Base-by-base conservation (phyloP, 2,113 vertebrate genomes). In the Pterophyllum scalare region DNA sequence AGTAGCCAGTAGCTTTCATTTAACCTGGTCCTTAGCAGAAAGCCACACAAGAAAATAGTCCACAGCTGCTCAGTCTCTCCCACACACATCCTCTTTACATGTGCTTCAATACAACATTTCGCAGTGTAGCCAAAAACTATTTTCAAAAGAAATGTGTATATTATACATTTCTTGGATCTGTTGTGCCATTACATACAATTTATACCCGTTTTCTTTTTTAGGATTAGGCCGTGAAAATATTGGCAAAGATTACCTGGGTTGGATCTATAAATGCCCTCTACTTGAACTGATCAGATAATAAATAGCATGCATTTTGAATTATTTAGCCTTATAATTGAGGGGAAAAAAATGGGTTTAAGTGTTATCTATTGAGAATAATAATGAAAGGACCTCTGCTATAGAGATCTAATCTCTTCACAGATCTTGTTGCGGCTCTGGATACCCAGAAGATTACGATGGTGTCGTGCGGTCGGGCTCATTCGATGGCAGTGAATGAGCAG, bases 401-500 rank as follows among this genome's bases (percentile, higher is more conserved):
- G 35, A 75, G 10, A 11, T 70, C n/a, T 24, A 31, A 77, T 75
- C 28, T 79, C 59, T 88, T 82, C 82, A 35, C 91, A 99, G 98
- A 98, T 90, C 95, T 96, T 90, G 97, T 99, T 0, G 95, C 92
- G 60, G 96, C 97, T 17, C 92, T 99, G 94, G 97, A 97, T 0
- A 97, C 97, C 57, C 96, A 99, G 94, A 97, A 97, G 87, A 99
- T 99, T 1, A 91, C 96, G 7, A 96, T 95, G 0, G 96, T 99
- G 84, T 97, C 98, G 0, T 97, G 98, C 8, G 98, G 98, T 17
- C 95, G 95, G 87, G 95, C 96, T 6, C 97, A 99, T 90, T 98
- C 95, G 0, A 84, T 99, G 93, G 98, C 97, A 0, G 95, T 99
- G 78, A 99, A 96, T 0, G 97, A 97, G 88, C 96, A 96, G 85